Base-by-base conservation (phyloP, 2,888 invertebrate genomes). In the Cataglyphis altisquamis region DNA sequence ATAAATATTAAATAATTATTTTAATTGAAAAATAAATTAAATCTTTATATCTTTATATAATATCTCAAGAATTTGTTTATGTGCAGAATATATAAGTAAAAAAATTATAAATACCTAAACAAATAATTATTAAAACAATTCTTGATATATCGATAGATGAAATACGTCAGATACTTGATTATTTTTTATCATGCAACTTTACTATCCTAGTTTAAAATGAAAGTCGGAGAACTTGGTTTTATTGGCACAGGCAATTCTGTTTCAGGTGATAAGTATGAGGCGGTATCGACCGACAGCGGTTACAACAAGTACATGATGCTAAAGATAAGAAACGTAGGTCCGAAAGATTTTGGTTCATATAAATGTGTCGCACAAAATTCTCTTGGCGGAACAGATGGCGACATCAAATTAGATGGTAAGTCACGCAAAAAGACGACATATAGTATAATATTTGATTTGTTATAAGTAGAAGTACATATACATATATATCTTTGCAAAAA, bases 351-450 rank as follows among this genome's bases (percentile, higher is more conserved):
- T 94, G 98, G 98, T 83, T 97, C 98, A 77, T 98, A 98, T 96
- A 97, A 97, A 94, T 98, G 98, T 94, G 97, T 98, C 87, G 98
- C 98, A 75, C 98, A 98, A 95, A 98, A 98, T 95, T 98, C 98
- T 62, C 96, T 98, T 55, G 98, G 98, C 82, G 98, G 98, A 95
- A 98, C 98, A 60, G 98, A 98, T 95, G 98, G 98, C 68, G 96
- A 98, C 91, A 98, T 98, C 94, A 97, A 98, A 95, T 96, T 98
- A 88, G 98, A 98, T 95, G 98, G 98, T 98, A 95, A 96, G 96
- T 89, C 72, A n/a, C 18, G 45, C 18, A 70, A 70, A 45, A 45
- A 15, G 3, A 9, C 48, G 4, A 10, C 10, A 0, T 32, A 45
- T 45, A 45, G 6, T 6, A 3, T 60, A 36, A 55, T 41, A 32